Conservation (phyloP, 2,888 invertebrate species). For the Brenthis ino region DNA sequence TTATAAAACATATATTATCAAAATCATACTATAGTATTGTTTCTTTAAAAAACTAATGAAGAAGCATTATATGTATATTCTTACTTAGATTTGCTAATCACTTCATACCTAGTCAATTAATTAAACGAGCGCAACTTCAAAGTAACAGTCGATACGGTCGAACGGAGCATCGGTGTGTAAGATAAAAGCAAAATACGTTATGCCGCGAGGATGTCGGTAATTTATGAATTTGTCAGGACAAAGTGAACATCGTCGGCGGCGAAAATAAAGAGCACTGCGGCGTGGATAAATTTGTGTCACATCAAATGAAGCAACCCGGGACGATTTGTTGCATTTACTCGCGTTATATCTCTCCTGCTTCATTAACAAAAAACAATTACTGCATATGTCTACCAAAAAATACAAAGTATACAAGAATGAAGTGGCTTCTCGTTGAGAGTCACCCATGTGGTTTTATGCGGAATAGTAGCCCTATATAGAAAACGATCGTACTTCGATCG, state of each 20-base stretch:
- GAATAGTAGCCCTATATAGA: conserved; percentile 39
- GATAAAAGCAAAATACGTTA: conserved; percentile 67
- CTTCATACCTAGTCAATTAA: conserved; percentile 44
- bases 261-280: conserved; percentile 75
- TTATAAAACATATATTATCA: too few species aligned
- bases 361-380: conserved; percentile 47
- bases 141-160: conserved; percentile 70
- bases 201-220: conserved; percentile 79
- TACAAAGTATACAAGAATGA: conserved; percentile 41
- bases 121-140: conserved; percentile 58
- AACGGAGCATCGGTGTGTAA: conserved; percentile 67
- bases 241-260: conserved; percentile 73
- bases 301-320: conserved; percentile 77
- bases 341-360: conserved; percentile 44
- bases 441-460: conserved; percentile 22
- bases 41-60: too few species aligned
- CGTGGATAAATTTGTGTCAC: conserved; percentile 81
- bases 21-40: too few species aligned
- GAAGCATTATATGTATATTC: too few species aligned
- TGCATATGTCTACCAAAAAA: conserved; percentile 45
- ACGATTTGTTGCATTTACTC: conserved; percentile 77
- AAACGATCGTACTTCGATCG: conserved; percentile 38
- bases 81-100: conserved; percentile 6
- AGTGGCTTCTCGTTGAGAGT: conserved; percentile 19
- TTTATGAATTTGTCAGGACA: conserved; percentile 82